These are phyloP conservation scores for Potorous gilbertii DNA, from an alignment of 2,797 vertebrate species.

Conservation along the genomic window DNA sequence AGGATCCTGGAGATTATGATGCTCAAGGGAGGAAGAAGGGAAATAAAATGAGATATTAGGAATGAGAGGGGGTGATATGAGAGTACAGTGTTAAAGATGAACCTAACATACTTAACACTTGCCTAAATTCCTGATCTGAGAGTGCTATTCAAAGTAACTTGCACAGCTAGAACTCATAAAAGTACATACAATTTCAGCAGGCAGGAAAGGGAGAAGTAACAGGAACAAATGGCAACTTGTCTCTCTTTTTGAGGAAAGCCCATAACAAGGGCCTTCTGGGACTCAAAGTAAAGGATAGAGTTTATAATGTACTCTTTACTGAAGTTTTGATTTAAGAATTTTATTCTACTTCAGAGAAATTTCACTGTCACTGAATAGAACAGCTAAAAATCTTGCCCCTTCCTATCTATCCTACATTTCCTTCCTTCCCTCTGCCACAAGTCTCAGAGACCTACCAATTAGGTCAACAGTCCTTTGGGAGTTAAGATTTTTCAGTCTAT, in stretches of 20 bases:
- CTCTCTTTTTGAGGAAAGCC: slow-evolving; percentile 9
- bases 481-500: not conserved
- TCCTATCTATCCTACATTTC: not conserved
- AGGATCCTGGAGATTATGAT: not conserved
- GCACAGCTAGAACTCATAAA: slow-evolving; percentile 11
- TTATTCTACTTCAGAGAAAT: slow-evolving; percentile 25
- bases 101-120: not conserved
- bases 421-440: not conserved
- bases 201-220: not conserved
- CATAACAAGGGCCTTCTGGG: not conserved
- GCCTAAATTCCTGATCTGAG: not conserved
- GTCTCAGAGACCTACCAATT: not conserved
- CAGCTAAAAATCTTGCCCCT: not conserved
- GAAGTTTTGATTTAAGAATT: slow-evolving; percentile 17
- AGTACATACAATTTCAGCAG: not conserved
- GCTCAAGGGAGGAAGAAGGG: not conserved
- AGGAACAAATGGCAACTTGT: not conserved
- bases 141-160: slow-evolving; percentile 24
- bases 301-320: not conserved
- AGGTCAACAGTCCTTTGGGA: slow-evolving; percentile 1
- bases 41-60: not conserved
- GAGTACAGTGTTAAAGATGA: not conserved
- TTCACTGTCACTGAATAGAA: slow-evolving; percentile 10
- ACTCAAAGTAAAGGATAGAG: not conserved
- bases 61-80: not conserved